Base-by-base conservation (phyloP, 1,140 invertebrate genomes). In the Maniola jurtina region DNA sequence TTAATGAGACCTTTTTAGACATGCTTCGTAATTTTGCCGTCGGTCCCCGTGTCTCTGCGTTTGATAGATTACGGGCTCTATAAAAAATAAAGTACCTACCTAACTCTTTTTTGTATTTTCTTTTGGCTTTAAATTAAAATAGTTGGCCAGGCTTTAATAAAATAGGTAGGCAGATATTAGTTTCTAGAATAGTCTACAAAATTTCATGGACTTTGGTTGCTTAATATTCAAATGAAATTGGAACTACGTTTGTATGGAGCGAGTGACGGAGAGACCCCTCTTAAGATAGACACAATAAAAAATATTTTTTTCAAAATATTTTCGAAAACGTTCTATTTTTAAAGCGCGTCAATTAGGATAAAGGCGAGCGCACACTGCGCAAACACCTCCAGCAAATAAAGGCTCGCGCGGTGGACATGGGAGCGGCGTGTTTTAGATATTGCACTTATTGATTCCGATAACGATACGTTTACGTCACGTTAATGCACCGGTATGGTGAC, bases 381-480 rank as follows among this genome's bases (percentile, higher is more conserved):
- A 80, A 85, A 83, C 80, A 85, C 63, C 14, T 50, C 48, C 40
- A 40, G 64, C 69, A 83, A 86, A 86, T 81, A 84, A 78, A 77
- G 81, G 80, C 55, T 66, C 73, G 48, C 67, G 61, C 59, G 35
- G 34, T 45, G n/a, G 35, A 60, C 25, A 54, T 34, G 64, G 64
- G 64, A 6, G 64, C 48, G 64, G 64, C 36, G 57, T 36, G 64
- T 45, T 59, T 65, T 45, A 47, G 63, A 65, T 65, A 65, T 65
- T 59, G 55, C 45, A 14, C 42, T 65, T 65, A 65, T 48, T 59
- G 47, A 55, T 59, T 58, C 50, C 61, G 61, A 63, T 63, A 63
- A 45, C 61, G 52, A 63, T 63, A 42, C 38, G 52, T 25, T 57
- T 40, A 57, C 55, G 55, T 57, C 55, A 57, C 55, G 35, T 38